Base-by-base conservation (phyloP, 2,113 vertebrate species). In the Sphaerodactylus townsendi region DNA sequence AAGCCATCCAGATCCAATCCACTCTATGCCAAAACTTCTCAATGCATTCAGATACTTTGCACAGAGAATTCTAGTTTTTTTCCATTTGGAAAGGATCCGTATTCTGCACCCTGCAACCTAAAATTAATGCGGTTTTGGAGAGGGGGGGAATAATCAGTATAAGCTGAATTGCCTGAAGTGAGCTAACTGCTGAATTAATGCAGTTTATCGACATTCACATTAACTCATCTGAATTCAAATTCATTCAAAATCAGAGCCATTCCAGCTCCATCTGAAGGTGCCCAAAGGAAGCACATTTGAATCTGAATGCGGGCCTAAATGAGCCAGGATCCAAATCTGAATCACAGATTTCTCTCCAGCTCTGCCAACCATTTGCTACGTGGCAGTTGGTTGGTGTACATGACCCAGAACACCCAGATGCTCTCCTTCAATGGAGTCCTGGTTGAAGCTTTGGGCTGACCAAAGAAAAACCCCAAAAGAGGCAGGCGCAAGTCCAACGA, bases 211-310 rank as follows among this genome's bases (percentile, higher is more conserved):
- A 44, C 41, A 30, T 79, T 64, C 66, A 62, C 71, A 35, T 79
- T 39, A n/a, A n/a, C n/a, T n/a, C n/a, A 71, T 85, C 66, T 44
- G 53, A 48, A 85, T 85, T 79, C 74, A 77, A 70, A 77, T 84
- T 59, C 65, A 84, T 84, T 84, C 75, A 64, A 41, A 72, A 72
- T 79, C 76, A 72, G 44, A 76, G 83, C 39, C 44, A 19, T 70
- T 64, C 68, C n/a, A 46, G 68, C n/a, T 79, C 68, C 30, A 59
- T 71, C 62, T 84, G 75, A 71, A 84, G n/a, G n/a, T n/a, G n/a
- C 76, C 76, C 75, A 46, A 44, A 79, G 68, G 83, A 85, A 33
- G 39, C 14, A 46, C 53, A 85, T 85, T 85, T 85, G 76, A 79
- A 71, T 85, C 83, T 72, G 66, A 79, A 79, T 85, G 39, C 59